These are phyloP conservation scores for Spodoptera frugiperda DNA, from an alignment of 1,140 invertebrate species.

Conservation along the genomic window DNA sequence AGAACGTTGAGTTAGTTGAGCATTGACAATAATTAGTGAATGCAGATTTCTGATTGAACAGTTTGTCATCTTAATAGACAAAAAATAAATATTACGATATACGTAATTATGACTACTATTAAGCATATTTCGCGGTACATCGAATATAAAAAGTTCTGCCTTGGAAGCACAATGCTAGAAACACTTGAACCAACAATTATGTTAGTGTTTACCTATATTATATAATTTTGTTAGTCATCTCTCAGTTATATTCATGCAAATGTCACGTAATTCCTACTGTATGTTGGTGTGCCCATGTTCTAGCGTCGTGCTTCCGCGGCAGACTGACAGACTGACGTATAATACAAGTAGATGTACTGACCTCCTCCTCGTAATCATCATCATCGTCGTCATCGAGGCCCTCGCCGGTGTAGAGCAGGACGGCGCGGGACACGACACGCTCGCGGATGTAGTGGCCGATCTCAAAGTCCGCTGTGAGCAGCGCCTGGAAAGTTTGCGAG, in stretches of 20 bases:
- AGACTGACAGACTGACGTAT: not conserved
- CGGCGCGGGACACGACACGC: slow-evolving; percentile 96
- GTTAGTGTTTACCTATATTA: too few relatives aligned
- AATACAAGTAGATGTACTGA: slow-evolving; percentile 52
- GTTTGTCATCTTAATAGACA: not conserved
- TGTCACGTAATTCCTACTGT: too few relatives aligned
- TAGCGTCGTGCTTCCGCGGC: not conserved
- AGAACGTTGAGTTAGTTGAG: not conserved
- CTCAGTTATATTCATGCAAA: not conserved
- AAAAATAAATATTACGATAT: not conserved
- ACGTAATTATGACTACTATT: not conserved
- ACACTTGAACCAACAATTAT: too few relatives aligned
- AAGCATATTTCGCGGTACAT: not conserved
- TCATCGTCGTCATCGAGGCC: slow-evolving; percentile 92
- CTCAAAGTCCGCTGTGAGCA: slow-evolving; percentile 97
- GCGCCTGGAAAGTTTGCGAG: slow-evolving; percentile 81
- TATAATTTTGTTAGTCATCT: too few relatives aligned
- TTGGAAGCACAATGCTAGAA: slow-evolving; percentile 17
- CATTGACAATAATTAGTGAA: not conserved
- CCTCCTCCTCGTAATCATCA: slow-evolving; percentile 90
- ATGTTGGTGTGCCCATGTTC: too few relatives aligned
- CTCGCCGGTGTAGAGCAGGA: slow-evolving; percentile 97
- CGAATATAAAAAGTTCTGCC: not conserved
- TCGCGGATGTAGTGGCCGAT: slow-evolving; percentile 99
- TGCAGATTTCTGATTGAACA: slow-evolving; percentile 25